Evolutionary conservation across 2,113 vertebrate genomes (phyloP).

Genomic region (Bucco capensis): DNA sequence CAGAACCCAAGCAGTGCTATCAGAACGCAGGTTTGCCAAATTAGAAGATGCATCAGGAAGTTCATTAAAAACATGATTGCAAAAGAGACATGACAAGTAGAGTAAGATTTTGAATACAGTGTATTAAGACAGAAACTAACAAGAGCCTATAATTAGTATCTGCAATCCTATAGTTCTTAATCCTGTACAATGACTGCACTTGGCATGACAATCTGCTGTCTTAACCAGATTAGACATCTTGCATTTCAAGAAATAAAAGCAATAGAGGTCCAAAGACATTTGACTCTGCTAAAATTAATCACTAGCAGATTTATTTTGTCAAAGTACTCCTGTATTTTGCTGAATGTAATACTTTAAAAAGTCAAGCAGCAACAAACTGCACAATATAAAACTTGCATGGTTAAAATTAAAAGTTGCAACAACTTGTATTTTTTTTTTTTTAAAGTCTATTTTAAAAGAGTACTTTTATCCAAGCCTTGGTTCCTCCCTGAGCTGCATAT

Average conservation of each 20-base stretch:
- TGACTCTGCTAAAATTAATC: slow-evolving; percentile 29
- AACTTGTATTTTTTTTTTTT: neutral
- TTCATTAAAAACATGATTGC: neutral
- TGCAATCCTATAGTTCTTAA: slow-evolving; percentile 54
- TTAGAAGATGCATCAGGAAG: neutral
- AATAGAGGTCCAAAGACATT: neutral
- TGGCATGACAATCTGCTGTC: neutral
- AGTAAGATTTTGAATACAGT: slow-evolving; percentile 24
- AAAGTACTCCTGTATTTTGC: neutral
- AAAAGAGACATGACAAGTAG: neutral
- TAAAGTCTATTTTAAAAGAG: neutral
- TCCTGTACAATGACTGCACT: slow-evolving; percentile 3
- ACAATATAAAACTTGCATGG: neutral
- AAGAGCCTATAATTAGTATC: slow-evolving; percentile 47
- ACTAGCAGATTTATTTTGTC: slow-evolving; percentile 26
- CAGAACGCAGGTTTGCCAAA: neutral
- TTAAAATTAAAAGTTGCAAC: neutral
- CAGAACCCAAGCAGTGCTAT: neutral
- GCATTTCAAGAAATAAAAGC: slow-evolving; percentile 25
- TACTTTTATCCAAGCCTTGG: neutral
- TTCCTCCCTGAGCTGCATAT: neutral
- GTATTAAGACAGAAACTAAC: neutral
- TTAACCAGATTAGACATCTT: slow-evolving; percentile 31
- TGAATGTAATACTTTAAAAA: neutral
- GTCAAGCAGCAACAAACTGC: neutral